phyloP scores from a whole-genome alignment of 2,888 invertebrate genomes.

The Bedellia somnulentella region DNA sequence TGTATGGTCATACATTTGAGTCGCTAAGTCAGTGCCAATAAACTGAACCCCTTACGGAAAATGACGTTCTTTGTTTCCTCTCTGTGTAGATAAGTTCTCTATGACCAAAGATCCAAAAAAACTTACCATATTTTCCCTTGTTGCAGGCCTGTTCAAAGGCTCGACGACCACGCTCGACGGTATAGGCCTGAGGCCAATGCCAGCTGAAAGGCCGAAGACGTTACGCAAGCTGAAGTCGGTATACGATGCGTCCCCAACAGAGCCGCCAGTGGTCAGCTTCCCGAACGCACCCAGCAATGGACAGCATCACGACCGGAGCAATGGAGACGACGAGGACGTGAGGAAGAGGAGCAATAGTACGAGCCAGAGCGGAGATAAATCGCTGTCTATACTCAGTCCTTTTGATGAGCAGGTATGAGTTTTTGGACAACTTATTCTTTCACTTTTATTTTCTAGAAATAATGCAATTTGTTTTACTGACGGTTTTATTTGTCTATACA shows the following conservation, averaged over 20 bases:
- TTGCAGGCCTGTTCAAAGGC: constrained; percentile 77
- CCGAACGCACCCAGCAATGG: constrained; percentile 44
- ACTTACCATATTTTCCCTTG: too few relatives aligned
- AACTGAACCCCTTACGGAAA: too few relatives aligned
- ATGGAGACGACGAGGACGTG: constrained; percentile 43
- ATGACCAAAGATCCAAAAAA: too few relatives aligned
- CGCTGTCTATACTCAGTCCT: constrained; percentile 72
- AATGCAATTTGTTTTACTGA: too few relatives aligned
- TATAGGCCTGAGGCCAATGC: constrained; percentile 61
- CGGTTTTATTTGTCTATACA: neutral
- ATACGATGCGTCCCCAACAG: constrained; percentile 62
- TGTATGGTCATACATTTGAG: too few relatives aligned
- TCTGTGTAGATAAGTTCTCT: too few relatives aligned
- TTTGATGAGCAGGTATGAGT: constrained; percentile 75
- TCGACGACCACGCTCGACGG: constrained; percentile 72
- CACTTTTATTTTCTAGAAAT: too few relatives aligned
- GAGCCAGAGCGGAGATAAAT: constrained; percentile 48
- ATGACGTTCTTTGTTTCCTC: too few relatives aligned
- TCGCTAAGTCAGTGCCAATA: too few relatives aligned
- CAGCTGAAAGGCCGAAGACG: constrained; percentile 74
- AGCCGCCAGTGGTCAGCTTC: constrained; percentile 23
- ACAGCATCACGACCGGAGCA: constrained; percentile 30
- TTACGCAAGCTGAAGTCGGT: constrained; percentile 74
- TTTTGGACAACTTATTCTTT: too few relatives aligned
- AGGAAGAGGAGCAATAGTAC: constrained; percentile 44